Base-by-base conservation (phyloP, 2,888 invertebrate genomes). In the Leptopterna dolabrata region DNA sequence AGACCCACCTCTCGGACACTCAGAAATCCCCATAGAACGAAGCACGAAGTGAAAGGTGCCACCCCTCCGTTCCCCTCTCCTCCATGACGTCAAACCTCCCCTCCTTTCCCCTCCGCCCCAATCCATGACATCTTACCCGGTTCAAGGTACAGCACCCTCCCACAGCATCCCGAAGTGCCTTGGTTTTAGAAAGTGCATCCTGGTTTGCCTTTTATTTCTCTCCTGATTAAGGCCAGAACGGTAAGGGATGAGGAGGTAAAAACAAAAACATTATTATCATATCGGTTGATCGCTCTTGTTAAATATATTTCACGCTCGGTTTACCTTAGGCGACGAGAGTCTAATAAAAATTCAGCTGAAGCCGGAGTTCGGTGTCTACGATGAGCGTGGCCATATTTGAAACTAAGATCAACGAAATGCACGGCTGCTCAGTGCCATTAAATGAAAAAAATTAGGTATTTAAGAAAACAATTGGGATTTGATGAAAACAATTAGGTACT, bases 121-220 rank as follows among this genome's bases (percentile, higher is more conserved):
- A 24, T 1, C 63, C 4, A 24, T n/a, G 63, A 24, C 27, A 14
- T 43, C 78, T 43, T n/a, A 45, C 78, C 78, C 78, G 24, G 78
- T 78, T 78, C 78, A 78, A 78, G 78, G 78, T 43, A 73, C 36
- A n/a, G 41, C 30, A 73, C 73, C 73, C 45, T 43, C 41, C 78
- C n/a, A 45, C 73, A 45, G 45, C 19, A 41, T 78, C 78, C 41
- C 14, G 41, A n/a, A 19, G 47, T 30, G 47, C 80, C 55, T 55
- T 29, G 24, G n/a, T n/a, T 81, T 55, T 81, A 81, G 81, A 81
- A 81, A 81, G 81, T 81, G 81, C 55, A 81, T 81, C 81, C 81
- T 81, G 81, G 81, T 81, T 81, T 55, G 27, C 19, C 41, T 43
- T 78, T 76, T 30, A 14, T 36, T 36, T 11, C 41, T n/a, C 36